Evolutionary conservation across 2,888 invertebrate species (phyloP).

Genomic region (Eustalomyia histrio): DNA sequence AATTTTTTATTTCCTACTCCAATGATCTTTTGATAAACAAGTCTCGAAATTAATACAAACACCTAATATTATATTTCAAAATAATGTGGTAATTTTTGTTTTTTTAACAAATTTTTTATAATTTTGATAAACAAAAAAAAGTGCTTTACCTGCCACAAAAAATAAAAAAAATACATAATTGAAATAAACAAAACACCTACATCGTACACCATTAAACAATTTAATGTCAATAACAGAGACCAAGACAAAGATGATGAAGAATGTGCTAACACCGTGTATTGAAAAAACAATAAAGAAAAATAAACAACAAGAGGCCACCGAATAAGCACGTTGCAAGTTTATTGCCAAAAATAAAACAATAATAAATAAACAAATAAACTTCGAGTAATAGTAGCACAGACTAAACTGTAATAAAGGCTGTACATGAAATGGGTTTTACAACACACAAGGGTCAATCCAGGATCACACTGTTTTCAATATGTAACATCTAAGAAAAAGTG

Average conservation of each 20-base stretch:
- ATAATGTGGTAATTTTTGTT: neutral
- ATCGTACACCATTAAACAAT: neutral
- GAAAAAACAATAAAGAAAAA: neutral
- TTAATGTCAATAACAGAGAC: slow-evolving; percentile 5
- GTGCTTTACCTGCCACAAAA: slow-evolving; percentile 2
- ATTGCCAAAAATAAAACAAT: slow-evolving; percentile 20
- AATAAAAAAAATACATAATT: neutral
- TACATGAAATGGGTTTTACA: neutral
- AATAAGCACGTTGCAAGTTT: slow-evolving; percentile 35
- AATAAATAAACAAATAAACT: slow-evolving; percentile 12
- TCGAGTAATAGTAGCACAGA: neutral
- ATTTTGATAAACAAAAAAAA: slow-evolving; percentile 29
- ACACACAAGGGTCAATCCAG: neutral
- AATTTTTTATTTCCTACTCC: no score
- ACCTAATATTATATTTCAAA: neutral
- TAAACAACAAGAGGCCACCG: slow-evolving; percentile 1
- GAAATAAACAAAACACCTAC: slow-evolving; percentile 8
- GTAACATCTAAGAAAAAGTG: no score
- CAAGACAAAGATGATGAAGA: neutral
- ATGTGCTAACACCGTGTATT: neutral
- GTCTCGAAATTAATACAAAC: no score
- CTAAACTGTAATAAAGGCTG: neutral
- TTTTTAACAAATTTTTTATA: no score
- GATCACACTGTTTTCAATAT: no score
- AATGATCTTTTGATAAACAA: no score